phyloP scores from a whole-genome alignment of 2,888 invertebrate genomes.

The Branchellion lobata region DNA sequence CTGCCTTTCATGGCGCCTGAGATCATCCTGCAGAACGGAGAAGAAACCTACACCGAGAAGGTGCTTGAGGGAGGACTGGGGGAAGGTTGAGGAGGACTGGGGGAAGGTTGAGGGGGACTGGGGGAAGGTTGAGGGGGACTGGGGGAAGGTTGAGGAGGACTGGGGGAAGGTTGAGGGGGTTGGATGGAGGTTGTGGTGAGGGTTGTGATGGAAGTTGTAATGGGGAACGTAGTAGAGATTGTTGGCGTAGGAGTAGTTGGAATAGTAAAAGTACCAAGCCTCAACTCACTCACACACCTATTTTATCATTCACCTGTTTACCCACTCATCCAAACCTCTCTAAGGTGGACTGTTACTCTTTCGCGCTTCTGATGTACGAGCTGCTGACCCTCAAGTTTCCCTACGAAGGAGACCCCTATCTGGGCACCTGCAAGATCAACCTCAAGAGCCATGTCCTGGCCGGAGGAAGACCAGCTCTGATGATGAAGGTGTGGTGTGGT shows the following conservation, averaged over 20 bases:
- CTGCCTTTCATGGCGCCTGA: conserved; percentile 97
- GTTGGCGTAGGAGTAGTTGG: no score
- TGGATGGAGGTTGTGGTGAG: background rate
- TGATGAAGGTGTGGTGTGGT: conserved; percentile 70
- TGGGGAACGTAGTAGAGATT: no score
- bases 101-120: background rate
- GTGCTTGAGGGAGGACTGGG: conserved; percentile 65
- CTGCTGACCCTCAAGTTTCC: conserved; percentile 87
- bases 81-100: no score
- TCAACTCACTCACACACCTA: no score
- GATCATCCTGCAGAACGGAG: conserved; percentile 95
- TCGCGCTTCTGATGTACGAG: conserved; percentile 97
- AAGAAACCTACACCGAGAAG: conserved; percentile 97
- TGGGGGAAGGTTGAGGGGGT: no score
- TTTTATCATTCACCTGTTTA: background rate
- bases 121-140: background rate
- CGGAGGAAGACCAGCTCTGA: conserved; percentile 85
- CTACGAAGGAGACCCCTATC: conserved; percentile 69
- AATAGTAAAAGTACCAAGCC: no score
- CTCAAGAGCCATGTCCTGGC: conserved; percentile 94
- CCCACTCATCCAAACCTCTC: background rate
- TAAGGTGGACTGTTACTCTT: conserved; percentile 94
- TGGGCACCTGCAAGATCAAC: conserved; percentile 73
- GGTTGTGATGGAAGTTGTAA: no score
- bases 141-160: no score